Percentiles rank a stretch among this genome's conserved stretches.
These are phyloP conservation scores for Lasiommata megera DNA, from an alignment of 2,888 invertebrate genomes.

Conservation along the genomic window DNA sequence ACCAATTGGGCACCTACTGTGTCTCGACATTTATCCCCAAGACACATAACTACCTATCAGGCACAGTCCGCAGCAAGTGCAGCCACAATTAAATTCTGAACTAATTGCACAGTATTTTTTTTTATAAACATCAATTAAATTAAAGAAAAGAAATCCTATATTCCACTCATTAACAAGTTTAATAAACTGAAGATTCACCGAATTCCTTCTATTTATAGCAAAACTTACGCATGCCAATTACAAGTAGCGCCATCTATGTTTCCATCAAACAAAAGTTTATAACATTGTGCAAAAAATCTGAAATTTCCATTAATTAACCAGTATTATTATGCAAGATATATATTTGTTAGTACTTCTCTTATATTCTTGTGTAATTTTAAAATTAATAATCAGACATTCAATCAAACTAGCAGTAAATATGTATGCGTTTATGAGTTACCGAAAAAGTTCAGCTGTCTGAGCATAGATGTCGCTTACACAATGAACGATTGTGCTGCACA, in stretches of 20 bases:
- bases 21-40: not conserved
- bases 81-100: not conserved
- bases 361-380: not conserved
- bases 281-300: not conserved
- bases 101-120: not conserved
- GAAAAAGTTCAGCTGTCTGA: constrained; percentile 47
- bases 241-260: constrained; percentile 26
- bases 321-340: not conserved
- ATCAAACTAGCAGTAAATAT: not conserved
- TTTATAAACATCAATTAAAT: not conserved
- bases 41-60: not conserved
- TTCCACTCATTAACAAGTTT: not conserved
- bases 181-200: not conserved
- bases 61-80: not conserved
- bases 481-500: constrained; percentile 37
- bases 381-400: not conserved
- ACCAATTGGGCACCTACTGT: not conserved
- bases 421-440: constrained; percentile 4
- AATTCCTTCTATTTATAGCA: not conserved
- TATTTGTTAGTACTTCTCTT: not conserved
- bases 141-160: not conserved
- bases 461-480: constrained; percentile 60
- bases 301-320: not conserved
- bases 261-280: not conserved
- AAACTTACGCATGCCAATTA: not conserved